phyloP scores from a whole-genome alignment of 2,888 invertebrate species.

The Argyra leucocephala region DNA sequence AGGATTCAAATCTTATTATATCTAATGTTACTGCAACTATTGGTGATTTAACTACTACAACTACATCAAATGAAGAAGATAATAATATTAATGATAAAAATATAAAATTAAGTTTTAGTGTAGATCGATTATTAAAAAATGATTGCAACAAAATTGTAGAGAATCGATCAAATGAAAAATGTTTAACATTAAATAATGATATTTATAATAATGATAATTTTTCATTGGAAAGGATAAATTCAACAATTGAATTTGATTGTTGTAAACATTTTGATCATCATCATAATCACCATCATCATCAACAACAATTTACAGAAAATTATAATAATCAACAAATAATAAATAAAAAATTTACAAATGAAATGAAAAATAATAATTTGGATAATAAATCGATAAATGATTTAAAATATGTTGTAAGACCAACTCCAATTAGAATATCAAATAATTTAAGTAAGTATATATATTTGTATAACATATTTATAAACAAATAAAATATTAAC shows the following conservation, averaged over 20 bases:
- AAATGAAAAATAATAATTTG: not conserved
- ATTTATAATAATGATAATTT: constrained; percentile 7
- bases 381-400: not conserved
- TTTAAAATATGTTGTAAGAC: constrained; percentile 33
- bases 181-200: not conserved
- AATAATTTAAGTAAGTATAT: not conserved
- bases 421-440: constrained; percentile 30
- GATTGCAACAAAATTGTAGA: not conserved
- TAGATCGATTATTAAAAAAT: constrained; percentile 35
- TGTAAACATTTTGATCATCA: constrained; percentile 7
- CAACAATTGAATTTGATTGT: not conserved
- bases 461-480: too few relatives aligned
- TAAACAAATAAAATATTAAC: too few relatives aligned
- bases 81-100: constrained; percentile 29
- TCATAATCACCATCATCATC: too few relatives aligned
- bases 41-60: not conserved
- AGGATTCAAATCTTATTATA: not conserved
- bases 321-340: not conserved
- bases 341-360: not conserved
- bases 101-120: constrained; percentile 40
- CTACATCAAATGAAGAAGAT: not conserved
- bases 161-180: constrained; percentile 8
- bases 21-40: not conserved
- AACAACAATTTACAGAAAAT: not conserved
- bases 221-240: not conserved